These are phyloP conservation scores for Antrozous pallidus DNA, from an alignment of 2,797 vertebrate genomes.

Conservation along the genomic window DNA sequence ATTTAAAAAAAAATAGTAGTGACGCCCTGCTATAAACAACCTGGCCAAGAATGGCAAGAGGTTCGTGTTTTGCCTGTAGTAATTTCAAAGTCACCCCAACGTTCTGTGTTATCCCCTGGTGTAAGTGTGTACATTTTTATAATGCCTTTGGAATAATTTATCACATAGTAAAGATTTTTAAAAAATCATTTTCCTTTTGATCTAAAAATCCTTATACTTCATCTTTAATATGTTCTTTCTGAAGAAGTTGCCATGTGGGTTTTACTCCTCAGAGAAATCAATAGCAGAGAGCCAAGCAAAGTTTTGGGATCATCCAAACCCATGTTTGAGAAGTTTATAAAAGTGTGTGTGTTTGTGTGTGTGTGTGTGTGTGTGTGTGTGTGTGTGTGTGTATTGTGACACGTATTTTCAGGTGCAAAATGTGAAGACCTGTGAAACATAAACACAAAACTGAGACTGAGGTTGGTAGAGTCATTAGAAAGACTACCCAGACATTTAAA, in stretches of 20 bases:
- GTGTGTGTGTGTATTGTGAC: conserved; percentile 55
- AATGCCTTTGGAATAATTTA: conserved; percentile 86
- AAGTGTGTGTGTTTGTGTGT: conserved; percentile 62
- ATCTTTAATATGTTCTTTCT: conserved; percentile 87
- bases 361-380: conserved; percentile 45
- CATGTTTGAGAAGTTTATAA: conserved; percentile 69
- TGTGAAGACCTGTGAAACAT: conserved; percentile 37
- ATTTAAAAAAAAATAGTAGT: background rate
- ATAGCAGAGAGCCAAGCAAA: conserved; percentile 70
- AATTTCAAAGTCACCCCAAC: conserved; percentile 82
- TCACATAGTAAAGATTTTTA: conserved; percentile 85
- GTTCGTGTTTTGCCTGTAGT: conserved; percentile 55
- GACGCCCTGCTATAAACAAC: background rate
- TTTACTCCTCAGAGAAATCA: conserved; percentile 81
- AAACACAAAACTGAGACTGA: conserved; percentile 34
- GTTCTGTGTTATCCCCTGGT: conserved; percentile 75
- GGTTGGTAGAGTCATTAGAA: conserved; percentile 38
- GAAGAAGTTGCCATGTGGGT: conserved; percentile 81
- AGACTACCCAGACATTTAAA: conserved; percentile 62
- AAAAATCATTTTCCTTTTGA: conserved; percentile 87
- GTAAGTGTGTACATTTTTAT: conserved; percentile 82
- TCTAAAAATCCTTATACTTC: conserved; percentile 87
- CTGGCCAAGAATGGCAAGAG: conserved; percentile 6
- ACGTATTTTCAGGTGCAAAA: conserved; percentile 64
- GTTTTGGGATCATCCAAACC: conserved; percentile 74